Conservation (phyloP, 2,888 invertebrate genomes). For the Synergus gifuensis region DNA sequence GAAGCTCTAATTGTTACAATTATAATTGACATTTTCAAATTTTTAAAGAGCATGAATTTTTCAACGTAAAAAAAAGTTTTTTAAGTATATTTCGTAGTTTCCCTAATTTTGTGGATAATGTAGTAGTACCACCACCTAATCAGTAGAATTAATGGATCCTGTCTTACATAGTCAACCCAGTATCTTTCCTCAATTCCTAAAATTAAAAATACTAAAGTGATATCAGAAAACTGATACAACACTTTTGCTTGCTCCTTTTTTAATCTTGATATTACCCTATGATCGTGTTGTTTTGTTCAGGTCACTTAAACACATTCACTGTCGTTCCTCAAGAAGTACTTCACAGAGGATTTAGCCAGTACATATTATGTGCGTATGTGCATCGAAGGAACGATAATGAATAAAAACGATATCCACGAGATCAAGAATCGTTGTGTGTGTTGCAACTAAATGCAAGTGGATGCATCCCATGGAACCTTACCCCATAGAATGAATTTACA, state of each 20-base stretch:
- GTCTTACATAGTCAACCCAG: constrained; percentile 37
- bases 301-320: constrained; percentile 78
- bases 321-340: constrained; percentile 77
- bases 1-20: too few species aligned
- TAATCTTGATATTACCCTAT: constrained; percentile 61
- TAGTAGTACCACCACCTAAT: constrained; percentile 39
- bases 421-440: constrained; percentile 78
- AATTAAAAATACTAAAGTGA: constrained; percentile 30
- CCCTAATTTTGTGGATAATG: constrained; percentile 2
- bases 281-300: constrained; percentile 77
- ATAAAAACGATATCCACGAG: constrained; percentile 78
- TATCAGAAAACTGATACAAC: constrained; percentile 25
- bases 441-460: constrained; percentile 78
- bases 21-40: too few species aligned
- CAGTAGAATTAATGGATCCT: constrained; percentile 35
- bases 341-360: constrained; percentile 73
- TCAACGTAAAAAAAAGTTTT: too few species aligned
- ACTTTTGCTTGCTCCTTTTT: constrained; percentile 54
- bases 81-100: too few species aligned
- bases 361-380: constrained; percentile 66
- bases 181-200: neutral
- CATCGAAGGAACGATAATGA: constrained; percentile 77
- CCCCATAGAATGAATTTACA: constrained; percentile 75
- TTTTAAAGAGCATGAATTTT: too few species aligned
- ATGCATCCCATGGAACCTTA: constrained; percentile 77